Evolutionary conservation across 2,888 invertebrate genomes (phyloP), one percentile per base, ranked within the genome.

Genomic region (Amphipoea oculea): DNA sequence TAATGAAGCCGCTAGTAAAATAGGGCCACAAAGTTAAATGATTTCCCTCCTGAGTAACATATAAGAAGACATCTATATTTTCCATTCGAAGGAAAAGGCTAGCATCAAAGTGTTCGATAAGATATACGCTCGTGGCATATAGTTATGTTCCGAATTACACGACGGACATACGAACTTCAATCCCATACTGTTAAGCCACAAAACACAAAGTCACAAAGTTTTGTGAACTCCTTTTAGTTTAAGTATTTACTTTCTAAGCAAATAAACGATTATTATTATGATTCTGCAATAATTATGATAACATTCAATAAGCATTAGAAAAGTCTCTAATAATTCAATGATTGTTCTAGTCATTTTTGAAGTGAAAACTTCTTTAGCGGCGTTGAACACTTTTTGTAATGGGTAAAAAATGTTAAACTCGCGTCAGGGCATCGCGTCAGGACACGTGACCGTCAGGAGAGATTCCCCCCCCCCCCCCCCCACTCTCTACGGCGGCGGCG

Each of bases 1-100:
- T 79, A 17, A 57, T 66, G 71, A 79, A 79, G 23, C 66, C 40
- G 20, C 51, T 66, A 51, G 60, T 66, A 71, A 79, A 79, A 72
- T 17, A 23, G 51, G 17, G 69, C 51, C 17, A 29, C 23, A 42
- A 66, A 79, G 66, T 60, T 29, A 66, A 42, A 66, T 72, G 51
- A 79, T 79, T 79, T 79, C 79, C 66, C 66, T n/a, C 11, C 9
- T 63, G 71, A 66, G 66, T 79, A 42, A 40, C 29, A 1, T 60
- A 29, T 45, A 51, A 17, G n/a, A 17, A 48, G 54, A 40, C 1
- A 66, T 2, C 63, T 48, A 63, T 45, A 45, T 48, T n/a, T 36
- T 40, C 51, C 4, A 23, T 65, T 65, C 4, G 7, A 29, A 51
- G 76, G 48, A 62, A n/a, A 29, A 60, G 17, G 29, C 23, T 20